Evolutionary conservation across 2,888 invertebrate species (phyloP).

Genomic region (Tenthredo amoena): DNA sequence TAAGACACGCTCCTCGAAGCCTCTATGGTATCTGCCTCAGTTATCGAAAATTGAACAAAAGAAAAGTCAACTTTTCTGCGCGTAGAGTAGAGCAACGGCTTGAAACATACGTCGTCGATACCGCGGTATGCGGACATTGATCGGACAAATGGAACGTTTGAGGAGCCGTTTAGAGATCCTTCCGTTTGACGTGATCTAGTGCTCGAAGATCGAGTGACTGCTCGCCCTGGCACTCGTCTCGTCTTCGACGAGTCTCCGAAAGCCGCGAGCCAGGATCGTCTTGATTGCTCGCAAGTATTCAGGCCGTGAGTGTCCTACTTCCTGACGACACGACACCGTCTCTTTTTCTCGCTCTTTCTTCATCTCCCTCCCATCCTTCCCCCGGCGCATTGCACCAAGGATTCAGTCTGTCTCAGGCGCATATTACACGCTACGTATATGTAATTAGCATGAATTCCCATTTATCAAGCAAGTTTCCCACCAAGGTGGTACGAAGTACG

Average conservation of each 20-base stretch:
- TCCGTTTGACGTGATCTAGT: conserved; percentile 32
- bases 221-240: not conserved
- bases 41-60: not conserved
- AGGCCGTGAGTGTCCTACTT: conserved; percentile 74
- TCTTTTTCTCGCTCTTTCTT: conserved; percentile 56
- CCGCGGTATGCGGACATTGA: not conserved
- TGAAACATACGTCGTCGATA: not conserved
- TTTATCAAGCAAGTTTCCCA: conserved; percentile 23
- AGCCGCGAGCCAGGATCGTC: conserved; percentile 59
- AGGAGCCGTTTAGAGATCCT: not conserved
- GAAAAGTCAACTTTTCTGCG: not conserved
- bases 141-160: conserved; percentile 4
- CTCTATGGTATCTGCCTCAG: not conserved
- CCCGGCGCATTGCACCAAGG: conserved; percentile 1
- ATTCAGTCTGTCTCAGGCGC: not conserved
- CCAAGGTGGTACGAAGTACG: not conserved
- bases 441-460: conserved; percentile 14
- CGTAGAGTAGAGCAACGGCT: not conserved
- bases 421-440: not conserved
- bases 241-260: conserved; percentile 36
- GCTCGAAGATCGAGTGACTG: conserved; percentile 42
- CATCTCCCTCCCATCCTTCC: not conserved
- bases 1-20: not conserved
- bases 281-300: conserved; percentile 74
- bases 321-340: conserved; percentile 55